A percentile compares a stretch with the other conserved stretches of the same genome.
These are phyloP conservation scores for Lagria hirta DNA, from an alignment of 2,888 invertebrate species.

Conservation along the genomic window DNA sequence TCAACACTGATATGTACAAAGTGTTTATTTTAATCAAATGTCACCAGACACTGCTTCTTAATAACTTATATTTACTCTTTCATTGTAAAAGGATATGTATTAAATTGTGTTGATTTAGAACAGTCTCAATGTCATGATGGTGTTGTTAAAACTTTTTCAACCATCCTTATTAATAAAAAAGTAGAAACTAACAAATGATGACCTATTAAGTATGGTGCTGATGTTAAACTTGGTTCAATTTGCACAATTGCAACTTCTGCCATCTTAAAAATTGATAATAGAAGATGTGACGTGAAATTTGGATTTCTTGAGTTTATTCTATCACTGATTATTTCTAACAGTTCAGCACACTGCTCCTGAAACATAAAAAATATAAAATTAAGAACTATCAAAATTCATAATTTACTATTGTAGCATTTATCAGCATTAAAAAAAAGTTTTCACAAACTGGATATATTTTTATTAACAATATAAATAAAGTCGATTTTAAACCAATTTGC, in stretches of 20 bases:
- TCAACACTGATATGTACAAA: constrained; percentile 54
- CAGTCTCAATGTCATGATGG: constrained; percentile 50
- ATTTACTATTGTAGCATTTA: no score
- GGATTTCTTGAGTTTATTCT: constrained; percentile 84
- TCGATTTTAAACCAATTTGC: no score
- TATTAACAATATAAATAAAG: background rate
- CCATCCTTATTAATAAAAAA: constrained; percentile 35
- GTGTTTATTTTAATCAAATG: constrained; percentile 37
- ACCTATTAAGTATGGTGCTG: constrained; percentile 26
- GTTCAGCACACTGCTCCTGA: constrained; percentile 83
- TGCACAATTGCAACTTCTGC: constrained; percentile 87
- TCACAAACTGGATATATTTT: background rate
- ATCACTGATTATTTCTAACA: constrained; percentile 77
- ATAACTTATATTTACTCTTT: constrained; percentile 38
- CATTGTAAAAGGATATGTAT: constrained; percentile 48
- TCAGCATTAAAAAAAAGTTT: no score
- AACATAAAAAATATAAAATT: constrained; percentile 41
- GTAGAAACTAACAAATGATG: constrained; percentile 33
- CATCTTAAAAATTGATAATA: constrained; percentile 89
- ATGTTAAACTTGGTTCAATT: constrained; percentile 65
- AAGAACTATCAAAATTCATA: constrained; percentile 3
- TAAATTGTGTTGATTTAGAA: constrained; percentile 42
- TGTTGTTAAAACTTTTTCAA: constrained; percentile 34
- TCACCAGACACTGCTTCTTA: constrained; percentile 23
- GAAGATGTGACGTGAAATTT: constrained; percentile 81